A percentile compares a stretch with the other conserved stretches of the same genome.
Conservation (phyloP, 2,797 vertebrate genomes). For the Uromys caudimaculatus region DNA sequence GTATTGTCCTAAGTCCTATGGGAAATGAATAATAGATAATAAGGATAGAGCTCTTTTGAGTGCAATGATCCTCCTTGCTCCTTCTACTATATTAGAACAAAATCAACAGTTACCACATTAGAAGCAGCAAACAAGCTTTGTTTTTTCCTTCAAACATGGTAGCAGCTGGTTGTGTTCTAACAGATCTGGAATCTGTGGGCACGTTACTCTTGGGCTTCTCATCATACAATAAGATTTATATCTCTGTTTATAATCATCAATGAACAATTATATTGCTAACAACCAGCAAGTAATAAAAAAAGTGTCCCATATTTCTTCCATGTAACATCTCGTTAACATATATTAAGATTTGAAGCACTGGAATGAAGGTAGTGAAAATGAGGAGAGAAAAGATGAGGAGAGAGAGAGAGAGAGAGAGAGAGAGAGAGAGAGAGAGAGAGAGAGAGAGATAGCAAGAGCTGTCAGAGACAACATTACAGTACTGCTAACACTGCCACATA, state of each 20-base stretch:
- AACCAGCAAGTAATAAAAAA: background rate
- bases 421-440: too few relatives aligned
- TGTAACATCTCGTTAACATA: background rate
- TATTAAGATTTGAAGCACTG: background rate
- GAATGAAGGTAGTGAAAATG: constrained; percentile 31
- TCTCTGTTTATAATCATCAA: background rate
- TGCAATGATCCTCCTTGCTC: background rate
- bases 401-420: background rate
- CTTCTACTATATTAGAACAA: background rate
- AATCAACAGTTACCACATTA: background rate
- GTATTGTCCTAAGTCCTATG: background rate
- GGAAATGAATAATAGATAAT: background rate
- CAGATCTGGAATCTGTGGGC: background rate
- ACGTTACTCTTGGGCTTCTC: background rate
- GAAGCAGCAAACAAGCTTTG: background rate
- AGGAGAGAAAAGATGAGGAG: background rate
- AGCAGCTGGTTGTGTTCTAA: background rate
- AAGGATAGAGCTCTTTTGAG: background rate
- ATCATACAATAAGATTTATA: background rate
- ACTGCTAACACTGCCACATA: background rate
- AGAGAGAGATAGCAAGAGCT: constrained; percentile 22
- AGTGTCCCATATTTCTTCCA: background rate
- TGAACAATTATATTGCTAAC: background rate
- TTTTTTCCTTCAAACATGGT: background rate
- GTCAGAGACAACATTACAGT: background rate